phyloP scores from a whole-genome alignment of 30 jellyfish, hydroid and myxozoan species.

The Rhopilema esculentum region DNA sequence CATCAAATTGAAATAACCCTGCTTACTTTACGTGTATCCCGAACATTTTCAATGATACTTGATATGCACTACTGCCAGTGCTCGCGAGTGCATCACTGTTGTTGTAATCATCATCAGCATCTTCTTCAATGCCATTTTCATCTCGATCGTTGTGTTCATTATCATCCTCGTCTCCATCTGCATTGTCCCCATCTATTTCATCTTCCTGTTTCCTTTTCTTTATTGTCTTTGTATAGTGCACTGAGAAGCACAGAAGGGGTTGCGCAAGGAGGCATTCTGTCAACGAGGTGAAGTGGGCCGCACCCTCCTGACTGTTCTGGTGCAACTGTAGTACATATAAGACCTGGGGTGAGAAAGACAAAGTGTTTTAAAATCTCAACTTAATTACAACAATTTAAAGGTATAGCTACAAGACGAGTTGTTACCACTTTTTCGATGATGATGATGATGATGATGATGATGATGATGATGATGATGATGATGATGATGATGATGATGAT shows the following conservation, averaged over 20 bases:
- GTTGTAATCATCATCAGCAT: constrained; percentile 19
- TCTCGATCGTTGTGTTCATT: constrained; percentile 28
- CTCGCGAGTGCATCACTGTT: neutral
- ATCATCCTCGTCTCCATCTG: constrained; percentile 53
- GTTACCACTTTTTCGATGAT: no score
- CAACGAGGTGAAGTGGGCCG: constrained; percentile 67
- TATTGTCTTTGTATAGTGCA: constrained; percentile 63
- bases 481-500: no score
- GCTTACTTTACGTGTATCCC: constrained; percentile 81
- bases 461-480: no score
- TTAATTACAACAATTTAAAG: neutral
- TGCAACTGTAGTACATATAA: constrained; percentile 72
- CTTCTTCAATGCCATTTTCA: constrained; percentile 29
- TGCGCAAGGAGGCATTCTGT: constrained; percentile 87
- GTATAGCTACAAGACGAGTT: neutral
- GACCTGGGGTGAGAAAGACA: constrained; percentile 77
- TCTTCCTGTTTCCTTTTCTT: constrained; percentile 35
- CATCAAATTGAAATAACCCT: neutral
- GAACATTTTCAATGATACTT: constrained; percentile 70
- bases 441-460: no score
- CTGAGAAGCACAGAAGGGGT: constrained; percentile 84
- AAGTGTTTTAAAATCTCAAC: no score
- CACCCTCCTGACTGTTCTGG: constrained; percentile 74
- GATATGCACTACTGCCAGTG: constrained; percentile 21
- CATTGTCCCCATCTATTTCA: constrained; percentile 49